Evolutionary conservation across 2,888 invertebrate genomes (phyloP).

Genomic region (Bombylius discolor): DNA sequence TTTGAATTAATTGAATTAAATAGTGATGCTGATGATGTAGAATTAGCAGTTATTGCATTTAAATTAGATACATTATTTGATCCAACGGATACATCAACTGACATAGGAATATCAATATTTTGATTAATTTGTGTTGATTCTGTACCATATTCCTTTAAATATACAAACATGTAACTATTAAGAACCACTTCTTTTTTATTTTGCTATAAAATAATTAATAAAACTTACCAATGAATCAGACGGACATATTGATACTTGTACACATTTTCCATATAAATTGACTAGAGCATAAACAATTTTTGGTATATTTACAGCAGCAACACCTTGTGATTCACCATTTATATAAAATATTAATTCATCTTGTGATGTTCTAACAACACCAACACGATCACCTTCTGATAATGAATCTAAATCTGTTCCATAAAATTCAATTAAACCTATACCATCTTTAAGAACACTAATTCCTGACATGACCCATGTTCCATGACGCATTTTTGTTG

Average conservation of each 20-base stretch:
- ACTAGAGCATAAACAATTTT: conserved; percentile 60
- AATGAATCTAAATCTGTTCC: conserved; percentile 74
- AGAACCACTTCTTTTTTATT: no score
- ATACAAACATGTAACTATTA: no score
- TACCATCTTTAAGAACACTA: conserved; percentile 73
- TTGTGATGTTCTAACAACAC: conserved; percentile 68
- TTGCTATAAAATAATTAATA: background rate
- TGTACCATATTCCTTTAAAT: conserved; percentile 18
- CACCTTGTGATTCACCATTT: conserved; percentile 78
- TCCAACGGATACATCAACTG: conserved; percentile 17
- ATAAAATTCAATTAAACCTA: conserved; percentile 67
- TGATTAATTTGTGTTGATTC: conserved; percentile 24
- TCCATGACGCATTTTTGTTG: conserved; percentile 63
- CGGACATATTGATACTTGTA: conserved; percentile 50
- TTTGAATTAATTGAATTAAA: background rate
- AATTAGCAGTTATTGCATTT: background rate
- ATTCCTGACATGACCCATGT: conserved; percentile 89
- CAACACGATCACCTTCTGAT: conserved; percentile 69
- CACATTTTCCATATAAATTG: conserved; percentile 72
- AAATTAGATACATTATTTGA: background rate
- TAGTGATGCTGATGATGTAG: background rate
- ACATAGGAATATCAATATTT: conserved; percentile 32
- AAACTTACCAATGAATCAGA: conserved; percentile 17
- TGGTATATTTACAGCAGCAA: conserved; percentile 68
- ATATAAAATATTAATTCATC: conserved; percentile 78